Percentiles rank a stretch among this genome's conserved stretches.
Evolutionary conservation across 2,113 vertebrate genomes (phyloP).

Genomic region (Protobothrops flavoviridis): DNA sequence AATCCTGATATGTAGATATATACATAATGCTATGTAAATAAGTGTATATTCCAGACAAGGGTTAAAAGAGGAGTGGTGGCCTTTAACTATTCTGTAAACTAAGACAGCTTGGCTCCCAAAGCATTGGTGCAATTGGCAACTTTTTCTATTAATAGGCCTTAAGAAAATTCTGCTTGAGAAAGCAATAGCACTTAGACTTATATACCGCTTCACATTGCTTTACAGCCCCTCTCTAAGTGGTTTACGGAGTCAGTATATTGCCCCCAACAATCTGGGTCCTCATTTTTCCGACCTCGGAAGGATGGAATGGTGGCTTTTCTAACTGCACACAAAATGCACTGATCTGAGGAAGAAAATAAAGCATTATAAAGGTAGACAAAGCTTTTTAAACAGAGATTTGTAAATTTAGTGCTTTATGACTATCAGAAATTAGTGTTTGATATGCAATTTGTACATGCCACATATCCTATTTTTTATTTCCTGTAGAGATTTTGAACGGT

Average conservation of each 20-base stretch:
- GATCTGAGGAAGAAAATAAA: not conserved
- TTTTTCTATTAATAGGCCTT: not conserved
- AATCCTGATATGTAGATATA: not conserved
- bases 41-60: not conserved
- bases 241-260: no score
- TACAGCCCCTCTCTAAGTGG: no score
- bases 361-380: not conserved
- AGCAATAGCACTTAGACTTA: no score
- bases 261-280: no score
- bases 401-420: not conserved
- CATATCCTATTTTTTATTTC: not conserved
- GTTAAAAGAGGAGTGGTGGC: not conserved
- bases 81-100: not conserved
- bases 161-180: not conserved
- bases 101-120: not conserved
- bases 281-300: no score
- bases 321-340: not conserved
- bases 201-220: no score
- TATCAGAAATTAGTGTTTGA: not conserved
- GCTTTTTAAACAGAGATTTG: not conserved
- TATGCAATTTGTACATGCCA: conserved; percentile 11
- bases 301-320: not conserved
- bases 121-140: not conserved
- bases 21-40: not conserved
- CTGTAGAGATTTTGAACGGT: not conserved